These are phyloP conservation scores for Sialia sialis DNA, from an alignment of 2,113 vertebrate genomes.

Conservation along the genomic window DNA sequence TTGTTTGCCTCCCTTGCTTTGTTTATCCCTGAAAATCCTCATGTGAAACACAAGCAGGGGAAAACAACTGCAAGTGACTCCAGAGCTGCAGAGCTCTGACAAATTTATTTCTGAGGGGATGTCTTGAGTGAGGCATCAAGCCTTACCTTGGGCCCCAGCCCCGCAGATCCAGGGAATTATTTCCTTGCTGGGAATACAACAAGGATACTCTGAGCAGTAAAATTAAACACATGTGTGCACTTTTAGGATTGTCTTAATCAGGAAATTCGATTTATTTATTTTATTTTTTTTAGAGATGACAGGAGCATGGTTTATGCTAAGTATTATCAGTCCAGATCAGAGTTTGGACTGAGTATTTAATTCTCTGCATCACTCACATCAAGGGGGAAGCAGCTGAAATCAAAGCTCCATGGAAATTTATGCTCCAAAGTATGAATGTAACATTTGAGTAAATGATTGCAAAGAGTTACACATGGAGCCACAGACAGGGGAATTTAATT, in stretches of 20 bases:
- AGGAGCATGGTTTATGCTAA: not conserved
- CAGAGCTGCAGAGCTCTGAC: not conserved
- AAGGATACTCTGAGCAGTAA: not conserved
- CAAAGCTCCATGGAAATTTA: not conserved
- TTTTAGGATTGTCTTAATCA: not conserved
- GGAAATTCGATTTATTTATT: not conserved
- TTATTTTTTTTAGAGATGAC: not conserved
- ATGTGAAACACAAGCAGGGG: not conserved
- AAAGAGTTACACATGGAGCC: not conserved
- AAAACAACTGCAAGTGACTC: not conserved
- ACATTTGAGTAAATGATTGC: not conserved
- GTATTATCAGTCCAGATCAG: not conserved
- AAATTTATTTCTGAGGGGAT: not conserved
- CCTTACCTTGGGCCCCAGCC: not conserved
- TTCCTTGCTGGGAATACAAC: not conserved
- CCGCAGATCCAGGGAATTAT: not conserved
- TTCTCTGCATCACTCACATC: not conserved
- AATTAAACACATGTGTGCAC: not conserved
- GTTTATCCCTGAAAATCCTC: conserved; percentile 53
- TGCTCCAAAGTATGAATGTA: not conserved
- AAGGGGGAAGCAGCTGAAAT: conserved; percentile 11
- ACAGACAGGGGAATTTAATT: not conserved
- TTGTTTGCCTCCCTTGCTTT: not conserved
- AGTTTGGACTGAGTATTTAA: not conserved
- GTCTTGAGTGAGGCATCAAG: not conserved